Evolutionary conservation across 2,888 invertebrate species (phyloP), one percentile per base, ranked within the genome.

Genomic region (Acanthacorydalis orientalis): DNA sequence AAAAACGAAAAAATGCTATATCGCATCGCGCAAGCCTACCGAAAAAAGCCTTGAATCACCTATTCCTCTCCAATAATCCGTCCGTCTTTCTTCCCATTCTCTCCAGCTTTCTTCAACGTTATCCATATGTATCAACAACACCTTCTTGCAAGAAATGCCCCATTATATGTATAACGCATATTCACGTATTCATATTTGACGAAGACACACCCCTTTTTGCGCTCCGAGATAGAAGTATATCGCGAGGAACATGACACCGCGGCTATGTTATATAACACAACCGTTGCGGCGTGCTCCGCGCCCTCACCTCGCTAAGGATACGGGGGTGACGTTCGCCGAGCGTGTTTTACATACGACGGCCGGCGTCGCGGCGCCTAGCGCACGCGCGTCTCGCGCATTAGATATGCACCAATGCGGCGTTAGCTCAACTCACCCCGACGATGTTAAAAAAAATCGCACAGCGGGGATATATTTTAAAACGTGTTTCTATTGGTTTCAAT

Each of bases 321-420:
- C 6, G 23, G 23, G 23, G 23, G 23, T 23, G 23, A 23, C 23
- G 23, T 23, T 47, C 49, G 49, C 48, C 46, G 52, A 50, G 46
- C 51, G 47, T 32, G 37, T 45, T 45, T 45, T 45, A 45, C 45
- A 45, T 45, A 45, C 53, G 51, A 49, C 47, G 53, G 51, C 50
- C 37, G 47, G 48, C 47, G 49, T 23, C 23, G 47, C 45, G 48
- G 64, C 64, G 64, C 61, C 62, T 61, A 50, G 31, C 50, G 42
- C 63, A 61, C 64, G 60, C 55, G 56, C 55, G 10, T 53, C 12
- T 49, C 46, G 46, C 60, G 59, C 59, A 63, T 65, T 67, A 74
- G 73, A 58, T 72, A 69, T 62, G 64, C 67, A 54, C 62, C 65
- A 65, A 65, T 66, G 61, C 62, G 54, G 54, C 50, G 51, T 23